Conservation (phyloP, 1,140 invertebrate genomes). For the Phortica variegata region DNA sequence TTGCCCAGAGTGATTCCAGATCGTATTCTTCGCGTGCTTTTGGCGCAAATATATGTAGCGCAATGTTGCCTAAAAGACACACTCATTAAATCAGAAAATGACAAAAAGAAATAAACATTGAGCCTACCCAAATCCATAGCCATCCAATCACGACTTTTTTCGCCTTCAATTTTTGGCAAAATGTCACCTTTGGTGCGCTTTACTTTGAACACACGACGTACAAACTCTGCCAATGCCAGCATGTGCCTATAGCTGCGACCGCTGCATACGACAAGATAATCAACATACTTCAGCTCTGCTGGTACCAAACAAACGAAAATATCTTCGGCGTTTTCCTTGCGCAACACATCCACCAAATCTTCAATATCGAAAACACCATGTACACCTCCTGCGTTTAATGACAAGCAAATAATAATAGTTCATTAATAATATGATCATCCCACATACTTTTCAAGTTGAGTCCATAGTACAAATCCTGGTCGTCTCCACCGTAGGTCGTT, state of each 20-base stretch:
- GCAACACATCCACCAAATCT: slow-evolving; percentile 76
- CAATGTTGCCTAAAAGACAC: slow-evolving; percentile 75
- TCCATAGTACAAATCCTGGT: slow-evolving; percentile 56
- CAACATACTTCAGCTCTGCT: slow-evolving; percentile 73
- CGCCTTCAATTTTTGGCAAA: slow-evolving; percentile 76
- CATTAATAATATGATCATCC: neutral
- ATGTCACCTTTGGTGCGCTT: slow-evolving; percentile 68
- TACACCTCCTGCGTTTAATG: slow-evolving; percentile 66
- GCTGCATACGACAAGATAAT: slow-evolving; percentile 78
- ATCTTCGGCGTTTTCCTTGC: slow-evolving; percentile 74
- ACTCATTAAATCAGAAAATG: slow-evolving; percentile 2
- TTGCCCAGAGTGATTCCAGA: slow-evolving; percentile 86
- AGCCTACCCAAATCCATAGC: slow-evolving; percentile 82
- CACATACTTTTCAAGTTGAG: slow-evolving; percentile 61
- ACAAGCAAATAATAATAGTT: slow-evolving; percentile 2
- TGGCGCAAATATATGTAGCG: slow-evolving; percentile 81
- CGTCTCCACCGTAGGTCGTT: neutral
- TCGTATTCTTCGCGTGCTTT: slow-evolving; percentile 75
- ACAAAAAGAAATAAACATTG: neutral
- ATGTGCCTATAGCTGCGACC: slow-evolving; percentile 75
- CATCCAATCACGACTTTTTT: slow-evolving; percentile 77
- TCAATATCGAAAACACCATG: slow-evolving; percentile 84
- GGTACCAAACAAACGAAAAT: slow-evolving; percentile 81
- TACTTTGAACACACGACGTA: slow-evolving; percentile 77
- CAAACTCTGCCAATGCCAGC: slow-evolving; percentile 71